Conservation (phyloP, 2,113 vertebrate species). For the Egretta garzetta region DNA sequence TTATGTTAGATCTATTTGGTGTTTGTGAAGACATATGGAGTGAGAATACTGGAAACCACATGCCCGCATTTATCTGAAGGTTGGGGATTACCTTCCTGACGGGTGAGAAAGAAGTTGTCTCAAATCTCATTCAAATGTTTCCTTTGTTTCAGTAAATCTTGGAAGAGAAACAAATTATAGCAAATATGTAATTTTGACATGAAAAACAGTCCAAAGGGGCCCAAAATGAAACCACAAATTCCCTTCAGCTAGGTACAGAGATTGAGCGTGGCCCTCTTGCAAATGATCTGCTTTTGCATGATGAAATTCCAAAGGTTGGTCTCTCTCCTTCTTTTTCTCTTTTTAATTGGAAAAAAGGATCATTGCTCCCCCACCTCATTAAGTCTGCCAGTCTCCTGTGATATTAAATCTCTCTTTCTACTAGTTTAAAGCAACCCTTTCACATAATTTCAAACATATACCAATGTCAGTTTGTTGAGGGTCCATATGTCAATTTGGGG, state of each 20-base stretch:
- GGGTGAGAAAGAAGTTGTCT: conserved; percentile 54
- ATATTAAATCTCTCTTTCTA: background rate
- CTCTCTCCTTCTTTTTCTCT: background rate
- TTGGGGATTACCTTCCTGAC: conserved; percentile 52
- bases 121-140: conserved; percentile 51
- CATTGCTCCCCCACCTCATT: background rate
- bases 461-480: background rate
- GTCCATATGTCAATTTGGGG: background rate
- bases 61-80: conserved; percentile 42
- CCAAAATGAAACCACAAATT: conserved; percentile 32
- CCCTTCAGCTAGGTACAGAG: background rate
- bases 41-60: conserved; percentile 54
- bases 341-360: background rate
- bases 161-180: conserved; percentile 42
- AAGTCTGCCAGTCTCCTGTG: background rate
- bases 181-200: conserved; percentile 57
- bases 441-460: background rate
- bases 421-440: background rate
- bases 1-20: conserved; percentile 63
- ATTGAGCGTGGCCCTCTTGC: background rate
- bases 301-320: background rate
- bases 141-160: conserved; percentile 64
- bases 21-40: conserved; percentile 48
- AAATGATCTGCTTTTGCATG: background rate
- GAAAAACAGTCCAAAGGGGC: conserved; percentile 18